phyloP scores from a whole-genome alignment of 2,888 invertebrate genomes.

The Cataglyphis cursor region DNA sequence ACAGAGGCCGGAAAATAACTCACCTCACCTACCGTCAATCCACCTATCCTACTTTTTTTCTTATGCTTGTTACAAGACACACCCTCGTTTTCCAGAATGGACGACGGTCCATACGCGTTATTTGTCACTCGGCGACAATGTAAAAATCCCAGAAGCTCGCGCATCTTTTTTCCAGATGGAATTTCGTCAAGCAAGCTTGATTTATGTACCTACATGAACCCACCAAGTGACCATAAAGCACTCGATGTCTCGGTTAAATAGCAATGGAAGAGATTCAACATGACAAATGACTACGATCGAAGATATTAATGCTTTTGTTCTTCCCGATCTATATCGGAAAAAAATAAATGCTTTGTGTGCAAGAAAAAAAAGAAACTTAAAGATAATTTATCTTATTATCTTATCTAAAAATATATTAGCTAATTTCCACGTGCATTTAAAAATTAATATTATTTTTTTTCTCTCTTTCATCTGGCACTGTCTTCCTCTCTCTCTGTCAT shows the following conservation, averaged over 20 bases:
- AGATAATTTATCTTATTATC: not conserved
- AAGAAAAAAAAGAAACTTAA: not conserved
- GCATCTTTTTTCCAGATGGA: conserved; percentile 61
- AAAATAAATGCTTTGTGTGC: not conserved
- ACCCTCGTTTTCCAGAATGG: conserved; percentile 52
- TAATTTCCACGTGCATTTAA: not conserved
- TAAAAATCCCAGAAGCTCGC: conserved; percentile 66
- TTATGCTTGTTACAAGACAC: conserved; percentile 41
- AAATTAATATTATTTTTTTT: no score
- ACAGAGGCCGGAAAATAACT: conserved; percentile 60
- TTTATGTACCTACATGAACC: conserved; percentile 63
- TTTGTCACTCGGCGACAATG: conserved; percentile 74
- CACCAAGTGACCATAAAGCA: conserved; percentile 68
- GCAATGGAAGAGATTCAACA: conserved; percentile 47
- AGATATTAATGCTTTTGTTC: conserved; percentile 53
- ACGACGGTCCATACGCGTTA: conserved; percentile 64
- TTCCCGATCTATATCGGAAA: conserved; percentile 1
- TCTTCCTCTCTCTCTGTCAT: no score
- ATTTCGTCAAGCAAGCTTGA: conserved; percentile 67
- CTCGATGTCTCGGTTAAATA: conserved; percentile 62
- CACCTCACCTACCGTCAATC: conserved; percentile 44
- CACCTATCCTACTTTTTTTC: conserved; percentile 40
- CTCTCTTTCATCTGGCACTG: no score
- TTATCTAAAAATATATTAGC: not conserved
- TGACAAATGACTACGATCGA: conserved; percentile 52